Evolutionary conservation across 2,113 vertebrate genomes (phyloP), one percentile per base, ranked within the genome.

Genomic region (Hydrolagus affinis): DNA sequence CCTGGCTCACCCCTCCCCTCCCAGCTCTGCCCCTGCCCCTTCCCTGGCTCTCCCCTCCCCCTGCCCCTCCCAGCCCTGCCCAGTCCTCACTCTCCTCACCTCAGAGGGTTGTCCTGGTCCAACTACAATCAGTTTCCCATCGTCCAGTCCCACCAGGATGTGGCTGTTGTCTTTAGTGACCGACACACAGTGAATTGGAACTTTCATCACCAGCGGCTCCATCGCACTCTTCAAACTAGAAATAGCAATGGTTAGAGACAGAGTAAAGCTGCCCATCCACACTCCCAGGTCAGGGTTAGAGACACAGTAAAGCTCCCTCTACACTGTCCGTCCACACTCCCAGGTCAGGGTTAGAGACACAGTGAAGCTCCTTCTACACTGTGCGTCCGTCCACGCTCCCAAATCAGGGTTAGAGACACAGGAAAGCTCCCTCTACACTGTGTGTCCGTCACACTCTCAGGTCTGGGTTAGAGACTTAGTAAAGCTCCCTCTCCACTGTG

Each of bases 121-220:
- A 89, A 99, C 97, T 88, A 99, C 96, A 0, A 99, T 99, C 59
- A 99, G 92, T 87, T 99, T 99, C 15, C 98, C 98, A 0, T 99
- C 96, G 86, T 96, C 96, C 86, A 98, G 90, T 19, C 97, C 97
- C 90, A 98, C 96, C 12, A 99, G 90, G 88, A 98, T 95, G 89
- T 99, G 98, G 90, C 96, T 99, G 90, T 87, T 93, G 91, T 98
- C 97, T 90, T 98, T 99, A 86, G 97, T 99, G 90, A 98, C 92
- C 0, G 96, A 95, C 86, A 98, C 94, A 64, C 97, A 95, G 89
- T 93, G 93, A 85, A 99, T 91, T 0, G 97, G 94, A 85, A 98
- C 94, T 89, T 94, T 94, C 95, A 99, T 94, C 86, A 93, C 91
- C 93, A 98, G 86, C 0, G 96, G 93, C 11, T 92, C 64, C 21